phyloP scores from a whole-genome alignment of 2,113 vertebrate species.

The Hippocampus barbouri region DNA sequence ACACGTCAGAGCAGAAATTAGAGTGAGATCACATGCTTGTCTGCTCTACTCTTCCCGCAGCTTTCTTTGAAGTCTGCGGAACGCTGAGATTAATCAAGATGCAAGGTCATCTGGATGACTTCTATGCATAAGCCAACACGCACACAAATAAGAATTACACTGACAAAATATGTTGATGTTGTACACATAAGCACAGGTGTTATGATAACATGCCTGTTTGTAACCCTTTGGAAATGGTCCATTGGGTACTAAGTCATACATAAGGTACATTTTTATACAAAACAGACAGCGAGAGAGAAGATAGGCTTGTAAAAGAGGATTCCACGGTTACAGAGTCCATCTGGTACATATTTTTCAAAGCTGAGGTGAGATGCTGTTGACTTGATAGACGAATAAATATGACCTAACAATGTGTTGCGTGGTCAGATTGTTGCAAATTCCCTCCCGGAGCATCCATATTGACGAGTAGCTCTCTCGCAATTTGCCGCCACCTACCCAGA shows the following conservation, averaged over 20 bases:
- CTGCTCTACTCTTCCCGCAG: slow-evolving; percentile 53
- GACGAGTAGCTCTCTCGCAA: slow-evolving; percentile 35
- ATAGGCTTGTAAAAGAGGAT: background rate
- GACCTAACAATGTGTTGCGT: slow-evolving; percentile 31
- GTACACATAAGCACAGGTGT: background rate
- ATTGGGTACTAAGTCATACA: background rate
- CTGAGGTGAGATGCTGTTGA: slow-evolving; percentile 25
- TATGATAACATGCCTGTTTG: background rate
- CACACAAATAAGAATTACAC: background rate
- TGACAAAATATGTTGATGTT: background rate
- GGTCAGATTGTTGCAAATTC: slow-evolving; percentile 24
- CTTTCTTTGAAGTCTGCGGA: slow-evolving; percentile 52
- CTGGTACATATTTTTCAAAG: slow-evolving; percentile 18
- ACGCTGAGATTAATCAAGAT: slow-evolving; percentile 64
- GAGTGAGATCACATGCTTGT: slow-evolving; percentile 59
- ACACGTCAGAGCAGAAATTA: slow-evolving; percentile 40
- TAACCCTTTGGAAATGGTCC: background rate
- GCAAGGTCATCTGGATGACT: slow-evolving; percentile 68
- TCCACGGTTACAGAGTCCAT: slow-evolving; percentile 4
- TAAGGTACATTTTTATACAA: background rate
- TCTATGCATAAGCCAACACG: slow-evolving; percentile 16
- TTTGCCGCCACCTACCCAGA: slow-evolving; percentile 52
- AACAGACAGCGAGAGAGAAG: background rate
- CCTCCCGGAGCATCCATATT: slow-evolving; percentile 26
- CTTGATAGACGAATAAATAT: slow-evolving; percentile 54